A percentile compares a stretch with the other conserved stretches of the same genome.
phyloP scores from a whole-genome alignment of 2,797 vertebrate genomes.

The Enteromius radiatus region DNA sequence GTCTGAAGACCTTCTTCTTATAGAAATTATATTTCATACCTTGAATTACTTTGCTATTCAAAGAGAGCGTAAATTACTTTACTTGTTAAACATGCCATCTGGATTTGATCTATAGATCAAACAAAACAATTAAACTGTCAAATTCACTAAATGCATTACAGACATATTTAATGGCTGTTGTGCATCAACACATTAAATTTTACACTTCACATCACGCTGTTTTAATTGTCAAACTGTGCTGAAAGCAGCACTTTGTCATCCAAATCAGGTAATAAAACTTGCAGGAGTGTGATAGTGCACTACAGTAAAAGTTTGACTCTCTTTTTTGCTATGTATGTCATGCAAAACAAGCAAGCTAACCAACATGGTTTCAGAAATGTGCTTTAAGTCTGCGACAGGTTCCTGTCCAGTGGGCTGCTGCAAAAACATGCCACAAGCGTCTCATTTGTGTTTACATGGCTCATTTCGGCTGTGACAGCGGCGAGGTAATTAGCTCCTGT shows the following conservation, averaged over 20 bases:
- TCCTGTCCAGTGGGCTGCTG: slow-evolving; percentile 17
- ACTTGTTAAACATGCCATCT: slow-evolving; percentile 10
- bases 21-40: background rate
- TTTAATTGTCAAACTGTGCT: background rate
- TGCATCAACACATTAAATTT: background rate
- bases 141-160: background rate
- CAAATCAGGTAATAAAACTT: background rate
- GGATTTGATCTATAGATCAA: background rate
- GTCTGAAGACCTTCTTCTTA: background rate
- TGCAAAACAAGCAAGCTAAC: slow-evolving; percentile 12
- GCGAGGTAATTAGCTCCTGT: slow-evolving; percentile 10
- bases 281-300: background rate
- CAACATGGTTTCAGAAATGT: background rate
- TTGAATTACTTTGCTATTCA: background rate
- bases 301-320: background rate
- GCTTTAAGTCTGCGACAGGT: background rate
- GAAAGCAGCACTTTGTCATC: background rate
- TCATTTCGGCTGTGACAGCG: slow-evolving; percentile 1
- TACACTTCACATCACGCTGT: background rate
- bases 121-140: background rate
- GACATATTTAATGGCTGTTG: background rate
- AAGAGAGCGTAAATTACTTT: background rate
- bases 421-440: slow-evolving; percentile 20
- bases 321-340: background rate
- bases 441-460: slow-evolving; percentile 15